phyloP scores from a whole-genome alignment of 2,113 vertebrate species.

The Cavia porcellus region DNA sequence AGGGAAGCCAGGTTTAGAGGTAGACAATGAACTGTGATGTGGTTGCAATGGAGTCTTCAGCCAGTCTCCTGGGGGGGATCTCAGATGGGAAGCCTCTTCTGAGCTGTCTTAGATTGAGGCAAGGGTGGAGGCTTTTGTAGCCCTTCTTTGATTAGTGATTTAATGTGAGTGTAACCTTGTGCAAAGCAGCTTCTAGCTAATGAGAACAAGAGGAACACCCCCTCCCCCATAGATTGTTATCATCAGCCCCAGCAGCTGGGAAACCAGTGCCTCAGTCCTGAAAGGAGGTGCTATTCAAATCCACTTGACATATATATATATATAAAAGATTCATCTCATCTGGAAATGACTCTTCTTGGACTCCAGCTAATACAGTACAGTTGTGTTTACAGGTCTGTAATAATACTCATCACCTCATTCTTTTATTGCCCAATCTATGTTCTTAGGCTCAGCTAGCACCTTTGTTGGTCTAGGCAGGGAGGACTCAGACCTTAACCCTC shows the following conservation, averaged over 20 bases:
- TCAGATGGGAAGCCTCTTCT: not conserved
- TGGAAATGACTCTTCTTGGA: not conserved
- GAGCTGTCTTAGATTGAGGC: not conserved
- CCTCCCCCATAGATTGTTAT: not conserved
- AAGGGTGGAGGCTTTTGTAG: conserved; percentile 5
- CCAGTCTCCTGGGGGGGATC: not conserved
- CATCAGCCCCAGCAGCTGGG: not conserved
- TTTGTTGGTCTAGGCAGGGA: not conserved
- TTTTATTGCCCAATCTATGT: not conserved
- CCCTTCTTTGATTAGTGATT: not conserved
- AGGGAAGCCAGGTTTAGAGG: not conserved
- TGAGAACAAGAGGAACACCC: not conserved
- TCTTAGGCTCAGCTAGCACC: not conserved
- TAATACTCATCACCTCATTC: not conserved
- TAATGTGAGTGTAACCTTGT: not conserved
- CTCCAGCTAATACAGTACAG: not conserved
- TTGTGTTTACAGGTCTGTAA: not conserved
- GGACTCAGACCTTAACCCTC: not conserved
- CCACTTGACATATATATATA: not conserved
- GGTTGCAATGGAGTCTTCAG: not conserved
- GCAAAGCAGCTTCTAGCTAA: not conserved
- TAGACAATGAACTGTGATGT: not conserved
- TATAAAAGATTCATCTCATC: not conserved
- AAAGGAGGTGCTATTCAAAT: not conserved
- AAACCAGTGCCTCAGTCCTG: not conserved